Base-by-base conservation (phyloP, 2,888 invertebrate species). In the Digitonthophagus gazella region DNA sequence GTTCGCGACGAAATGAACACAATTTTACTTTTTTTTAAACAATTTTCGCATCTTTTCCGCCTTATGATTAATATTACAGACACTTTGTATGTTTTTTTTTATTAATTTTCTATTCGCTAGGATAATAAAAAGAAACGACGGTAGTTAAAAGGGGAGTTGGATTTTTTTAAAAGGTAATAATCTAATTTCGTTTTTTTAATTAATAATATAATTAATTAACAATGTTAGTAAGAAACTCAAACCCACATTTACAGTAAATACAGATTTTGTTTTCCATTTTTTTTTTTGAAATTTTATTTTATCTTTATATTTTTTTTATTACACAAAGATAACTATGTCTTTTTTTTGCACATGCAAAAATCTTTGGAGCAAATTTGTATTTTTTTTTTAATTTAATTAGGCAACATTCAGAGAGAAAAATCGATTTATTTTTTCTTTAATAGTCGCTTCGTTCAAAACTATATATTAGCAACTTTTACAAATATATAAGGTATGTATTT, bases 381-480 rank as follows among this genome's bases (percentile, higher is more conserved):
- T n/a, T 77, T 79, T 18, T 18, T 16, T 61, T 18, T 44, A 44
- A 44, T 44, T 44, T 44, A 44, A 44, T 69, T 74, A 79, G 80
- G 80, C 80, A 80, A 81, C 81, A 81, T 75, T 77, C 76, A 80
- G 78, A 80, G 78, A 78, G 73, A 64, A 20, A 61, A 61, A 61
- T 44, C 28, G 28, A 44, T 44, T 44, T n/a, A 28, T 63, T 64
- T 55, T 44, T 67, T 72, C 69, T 19, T 61, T 61, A 61, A n/a
- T 61, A 61, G 19, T 61, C 20, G 18, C 61, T 61, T 61, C 20
- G 28, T 57, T 61, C 20, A 61, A 61, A 61, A 61, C 61, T 61
- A 61, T 61, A 58, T 58, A 61, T 61, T 68, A 71, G 75, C 76
- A 79, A 77, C 61, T 61, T 61, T 79, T 80, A 80, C 80, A 80